Percentiles rank a stretch among this genome's conserved stretches.
Conservation (phyloP, 1,140 invertebrate species). For the Metaphire vulgaris region DNA sequence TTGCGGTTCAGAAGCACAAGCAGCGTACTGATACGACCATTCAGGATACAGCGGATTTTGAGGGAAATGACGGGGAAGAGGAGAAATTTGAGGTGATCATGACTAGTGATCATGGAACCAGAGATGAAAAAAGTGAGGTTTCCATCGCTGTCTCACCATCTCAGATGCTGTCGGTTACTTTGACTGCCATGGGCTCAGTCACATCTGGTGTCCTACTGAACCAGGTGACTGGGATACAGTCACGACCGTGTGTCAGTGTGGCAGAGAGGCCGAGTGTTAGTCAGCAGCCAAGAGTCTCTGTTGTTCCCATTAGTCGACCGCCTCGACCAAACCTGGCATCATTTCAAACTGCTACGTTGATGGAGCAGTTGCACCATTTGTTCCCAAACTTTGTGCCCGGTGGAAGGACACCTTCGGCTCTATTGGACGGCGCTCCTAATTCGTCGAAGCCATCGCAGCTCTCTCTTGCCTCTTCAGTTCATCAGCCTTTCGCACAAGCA, state of each 20-base stretch:
- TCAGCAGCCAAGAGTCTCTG: background rate
- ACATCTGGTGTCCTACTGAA: background rate
- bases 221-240: background rate
- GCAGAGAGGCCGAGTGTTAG: background rate
- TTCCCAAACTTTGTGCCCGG: background rate
- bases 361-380: background rate
- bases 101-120: too few relatives aligned
- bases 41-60: background rate
- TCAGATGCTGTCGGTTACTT: too few relatives aligned
- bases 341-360: background rate
- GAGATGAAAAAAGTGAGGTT: too few relatives aligned
- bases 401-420: background rate
- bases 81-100: too few relatives aligned
- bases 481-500: too few relatives aligned
- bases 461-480: too few relatives aligned
- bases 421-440: too few relatives aligned
- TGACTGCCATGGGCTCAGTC: background rate
- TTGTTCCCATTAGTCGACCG: background rate
- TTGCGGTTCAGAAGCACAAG: conserved; percentile 10
- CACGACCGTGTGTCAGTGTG: background rate
- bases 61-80: too few relatives aligned
- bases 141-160: too few relatives aligned
- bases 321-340: background rate
- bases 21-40: conserved; percentile 5
- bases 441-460: too few relatives aligned